A percentile compares a stretch with the other conserved stretches of the same genome.
Evolutionary conservation across 2,113 vertebrate species (phyloP).

Genomic region (Megaceryle maxima): DNA sequence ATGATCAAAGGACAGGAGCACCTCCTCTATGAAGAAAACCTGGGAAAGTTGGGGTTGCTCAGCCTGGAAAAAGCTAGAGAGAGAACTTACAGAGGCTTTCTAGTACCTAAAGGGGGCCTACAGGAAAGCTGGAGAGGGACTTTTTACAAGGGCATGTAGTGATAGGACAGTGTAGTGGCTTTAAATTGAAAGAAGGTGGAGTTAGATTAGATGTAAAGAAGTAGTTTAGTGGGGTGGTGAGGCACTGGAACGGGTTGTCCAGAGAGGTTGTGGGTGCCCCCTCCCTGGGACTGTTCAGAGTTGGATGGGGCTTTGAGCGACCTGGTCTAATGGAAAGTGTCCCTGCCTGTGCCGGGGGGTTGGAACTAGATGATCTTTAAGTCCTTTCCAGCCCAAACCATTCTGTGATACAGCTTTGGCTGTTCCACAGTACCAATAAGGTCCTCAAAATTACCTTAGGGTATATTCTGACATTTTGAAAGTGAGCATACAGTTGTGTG

Average conservation of each 20-base stretch:
- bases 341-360: not conserved
- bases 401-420: not conserved
- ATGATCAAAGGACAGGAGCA: not conserved
- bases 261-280: not conserved
- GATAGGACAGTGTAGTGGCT: not conserved
- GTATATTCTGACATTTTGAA: not conserved
- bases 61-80: not conserved
- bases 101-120: not conserved
- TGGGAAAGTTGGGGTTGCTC: not conserved
- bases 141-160: not conserved
- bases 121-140: not conserved
- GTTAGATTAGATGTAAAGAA: not conserved
- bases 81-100: not conserved
- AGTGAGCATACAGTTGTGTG: not conserved
- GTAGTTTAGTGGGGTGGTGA: not conserved
- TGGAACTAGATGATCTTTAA: not conserved
- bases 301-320: not conserved
- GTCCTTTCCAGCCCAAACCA: not conserved
- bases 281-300: not conserved
- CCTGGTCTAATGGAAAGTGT: not conserved
- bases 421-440: not conserved
- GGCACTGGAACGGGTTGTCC: not conserved
- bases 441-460: not conserved
- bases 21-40: not conserved
- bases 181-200: not conserved